Evolutionary conservation across 2,888 invertebrate genomes (phyloP).

Genomic region (Liposcelis brunnea): DNA sequence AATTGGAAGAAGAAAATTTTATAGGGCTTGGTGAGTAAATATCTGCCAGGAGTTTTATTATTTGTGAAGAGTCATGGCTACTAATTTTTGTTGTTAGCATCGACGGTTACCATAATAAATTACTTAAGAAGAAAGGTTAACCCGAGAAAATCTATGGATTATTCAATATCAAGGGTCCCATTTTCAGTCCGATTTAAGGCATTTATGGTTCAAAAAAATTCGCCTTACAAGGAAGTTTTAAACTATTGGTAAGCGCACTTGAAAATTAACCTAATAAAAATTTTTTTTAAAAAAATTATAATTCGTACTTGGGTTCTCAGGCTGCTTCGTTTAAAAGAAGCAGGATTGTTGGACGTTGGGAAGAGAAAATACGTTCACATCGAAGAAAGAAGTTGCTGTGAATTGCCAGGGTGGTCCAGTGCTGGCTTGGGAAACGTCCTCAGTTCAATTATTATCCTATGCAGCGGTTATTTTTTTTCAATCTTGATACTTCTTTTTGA

Average conservation of each 20-base stretch:
- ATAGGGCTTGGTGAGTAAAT: conserved; percentile 20
- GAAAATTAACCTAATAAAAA: not conserved
- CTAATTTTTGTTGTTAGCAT: not conserved
- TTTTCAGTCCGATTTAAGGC: conserved; percentile 14
- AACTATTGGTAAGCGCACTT: conserved; percentile 18
- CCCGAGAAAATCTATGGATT: conserved; percentile 12
- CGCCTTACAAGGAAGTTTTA: conserved; percentile 16
- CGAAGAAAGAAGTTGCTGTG: conserved; percentile 9
- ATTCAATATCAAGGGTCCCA: conserved; percentile 14
- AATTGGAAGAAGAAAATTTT: conserved; percentile 17
- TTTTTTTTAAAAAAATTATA: conserved; percentile 7
- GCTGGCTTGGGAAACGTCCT: conserved; percentile 22
- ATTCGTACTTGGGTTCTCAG: too few relatives aligned
- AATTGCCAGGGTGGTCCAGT: conserved; percentile 21
- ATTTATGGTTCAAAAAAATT: conserved; percentile 16
- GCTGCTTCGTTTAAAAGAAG: conserved; percentile 13
- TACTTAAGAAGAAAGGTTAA: conserved; percentile 16
- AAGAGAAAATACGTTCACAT: conserved; percentile 2
- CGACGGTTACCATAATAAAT: conserved; percentile 9
- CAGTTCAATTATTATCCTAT: conserved; percentile 21
- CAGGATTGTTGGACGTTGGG: conserved; percentile 10
- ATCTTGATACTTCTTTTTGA: not conserved
- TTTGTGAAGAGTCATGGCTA: too few relatives aligned
- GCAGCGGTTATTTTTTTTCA: conserved; percentile 15
- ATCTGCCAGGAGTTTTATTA: too few relatives aligned